These are phyloP conservation scores for Merodon equestris DNA, from an alignment of 2,888 invertebrate species.

Conservation along the genomic window DNA sequence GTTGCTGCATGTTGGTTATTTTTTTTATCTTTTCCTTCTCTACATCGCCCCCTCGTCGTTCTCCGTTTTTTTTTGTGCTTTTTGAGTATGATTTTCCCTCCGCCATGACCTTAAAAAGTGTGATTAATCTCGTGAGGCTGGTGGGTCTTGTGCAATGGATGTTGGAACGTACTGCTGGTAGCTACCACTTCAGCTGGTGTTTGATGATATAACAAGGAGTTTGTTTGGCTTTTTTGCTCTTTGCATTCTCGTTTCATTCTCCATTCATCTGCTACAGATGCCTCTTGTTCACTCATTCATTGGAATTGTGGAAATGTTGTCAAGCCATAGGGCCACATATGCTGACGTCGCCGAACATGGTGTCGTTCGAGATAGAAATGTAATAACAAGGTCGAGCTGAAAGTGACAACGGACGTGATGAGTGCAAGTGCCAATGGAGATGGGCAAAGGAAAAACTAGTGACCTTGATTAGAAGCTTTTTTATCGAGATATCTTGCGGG, in stretches of 20 bases:
- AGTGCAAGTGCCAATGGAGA: neutral
- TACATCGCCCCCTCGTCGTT: slow-evolving; percentile 3
- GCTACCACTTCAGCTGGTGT: slow-evolving; percentile 5
- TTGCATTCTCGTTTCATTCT: neutral
- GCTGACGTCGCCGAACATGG: slow-evolving; percentile 28
- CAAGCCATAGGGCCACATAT: no score
- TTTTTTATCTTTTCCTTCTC: slow-evolving; percentile 7
- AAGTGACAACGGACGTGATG: slow-evolving; percentile 22
- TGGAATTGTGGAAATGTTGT: no score
- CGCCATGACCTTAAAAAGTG: slow-evolving; percentile 67
- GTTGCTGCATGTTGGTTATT: slow-evolving; percentile 20
- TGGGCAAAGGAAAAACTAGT: no score
- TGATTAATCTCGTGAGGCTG: slow-evolving; percentile 60
- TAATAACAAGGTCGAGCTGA: slow-evolving; percentile 43
- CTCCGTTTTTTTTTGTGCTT: slow-evolving; percentile 18
- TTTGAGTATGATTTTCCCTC: slow-evolving; percentile 8
- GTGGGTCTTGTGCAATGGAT: slow-evolving; percentile 46
- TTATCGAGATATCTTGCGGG: no score
- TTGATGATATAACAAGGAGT: slow-evolving; percentile 54
- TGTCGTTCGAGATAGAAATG: slow-evolving; percentile 12
- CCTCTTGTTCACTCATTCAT: no score
- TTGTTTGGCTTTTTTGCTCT: slow-evolving; percentile 31
- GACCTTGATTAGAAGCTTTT: no score
- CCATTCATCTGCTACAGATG: slow-evolving; percentile 2
- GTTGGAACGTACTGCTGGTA: slow-evolving; percentile 5